These are phyloP conservation scores for Drosophila sechellia DNA, from an alignment of 1,140 invertebrate species.

Conservation along the genomic window DNA sequence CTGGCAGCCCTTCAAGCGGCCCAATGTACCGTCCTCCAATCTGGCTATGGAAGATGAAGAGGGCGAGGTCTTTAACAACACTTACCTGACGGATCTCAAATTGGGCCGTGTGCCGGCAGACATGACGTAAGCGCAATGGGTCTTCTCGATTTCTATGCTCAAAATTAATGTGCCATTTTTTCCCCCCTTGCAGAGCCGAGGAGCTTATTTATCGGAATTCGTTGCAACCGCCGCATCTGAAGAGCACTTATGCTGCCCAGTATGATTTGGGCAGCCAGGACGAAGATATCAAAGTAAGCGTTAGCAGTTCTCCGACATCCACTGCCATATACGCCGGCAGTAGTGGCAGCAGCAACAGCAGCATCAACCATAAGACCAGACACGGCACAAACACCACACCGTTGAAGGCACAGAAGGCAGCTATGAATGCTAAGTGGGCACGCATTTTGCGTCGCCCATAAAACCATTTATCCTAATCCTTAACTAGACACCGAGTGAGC, in stretches of 20 bases:
- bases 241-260: slow-evolving; percentile 94
- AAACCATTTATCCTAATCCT: background rate
- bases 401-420: slow-evolving; percentile 14
- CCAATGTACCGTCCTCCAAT: slow-evolving; percentile 50
- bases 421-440: slow-evolving; percentile 21
- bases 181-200: slow-evolving; percentile 58
- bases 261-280: slow-evolving; percentile 88
- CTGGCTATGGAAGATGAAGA: slow-evolving; percentile 92
- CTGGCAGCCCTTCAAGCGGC: slow-evolving; percentile 61
- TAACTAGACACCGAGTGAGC: slow-evolving; percentile 7
- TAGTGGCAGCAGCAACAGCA: slow-evolving; percentile 17
- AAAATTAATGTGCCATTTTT: background rate
- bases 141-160: too few relatives aligned
- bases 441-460: slow-evolving; percentile 34
- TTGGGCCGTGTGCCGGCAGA: slow-evolving; percentile 62
- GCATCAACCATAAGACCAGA: background rate
- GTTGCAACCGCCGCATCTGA: slow-evolving; percentile 93
- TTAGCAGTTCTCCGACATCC: background rate
- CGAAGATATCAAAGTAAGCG: slow-evolving; percentile 91
- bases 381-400: slow-evolving; percentile 7
- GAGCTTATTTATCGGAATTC: slow-evolving; percentile 94
- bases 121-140: slow-evolving; percentile 51
- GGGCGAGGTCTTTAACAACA: slow-evolving; percentile 92
- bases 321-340: slow-evolving; percentile 2
- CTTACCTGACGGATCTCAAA: slow-evolving; percentile 89